Percentiles rank a stretch among this genome's conserved stretches.
phyloP scores from a whole-genome alignment of 1,140 invertebrate genomes.

The Nixonia krombeini region DNA sequence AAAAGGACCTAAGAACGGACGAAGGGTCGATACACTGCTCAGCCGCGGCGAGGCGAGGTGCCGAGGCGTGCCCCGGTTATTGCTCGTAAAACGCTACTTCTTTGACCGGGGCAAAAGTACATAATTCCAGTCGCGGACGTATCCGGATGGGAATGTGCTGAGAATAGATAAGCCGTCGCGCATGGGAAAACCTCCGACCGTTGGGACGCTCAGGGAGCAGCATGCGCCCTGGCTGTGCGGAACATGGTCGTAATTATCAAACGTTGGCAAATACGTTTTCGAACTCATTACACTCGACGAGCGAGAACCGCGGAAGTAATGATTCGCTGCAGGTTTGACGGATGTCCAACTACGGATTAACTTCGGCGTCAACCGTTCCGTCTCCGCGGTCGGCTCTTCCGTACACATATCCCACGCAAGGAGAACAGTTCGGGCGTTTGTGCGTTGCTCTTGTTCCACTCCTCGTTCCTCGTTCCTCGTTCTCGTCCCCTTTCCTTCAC shows the following conservation, averaged over 20 bases:
- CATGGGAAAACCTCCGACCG: constrained; percentile 3
- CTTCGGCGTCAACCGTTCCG: too few species aligned
- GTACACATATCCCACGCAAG: too few species aligned
- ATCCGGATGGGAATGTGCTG: constrained; percentile 9
- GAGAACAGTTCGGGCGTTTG: too few species aligned
- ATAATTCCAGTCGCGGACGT: constrained; percentile 34
- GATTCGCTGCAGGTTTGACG: too few species aligned
- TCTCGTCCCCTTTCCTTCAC: constrained; percentile 15
- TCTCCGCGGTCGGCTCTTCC: too few species aligned
- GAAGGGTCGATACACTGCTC: constrained; percentile 21
- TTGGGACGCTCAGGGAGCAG: too few species aligned
- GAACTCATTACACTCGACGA: not conserved
- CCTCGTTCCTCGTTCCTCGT: too few species aligned
- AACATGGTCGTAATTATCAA: constrained; percentile 7
- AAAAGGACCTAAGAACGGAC: constrained; percentile 24
- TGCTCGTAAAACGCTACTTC: constrained; percentile 50
- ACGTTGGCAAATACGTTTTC: constrained; percentile 4
- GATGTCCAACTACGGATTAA: too few species aligned
- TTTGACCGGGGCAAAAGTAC: constrained; percentile 43
- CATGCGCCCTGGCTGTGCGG: too few species aligned
- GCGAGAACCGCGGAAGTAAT: too few species aligned
- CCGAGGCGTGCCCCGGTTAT: constrained; percentile 47
- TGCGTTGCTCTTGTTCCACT: constrained; percentile 38
- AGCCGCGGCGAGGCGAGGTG: constrained; percentile 33
- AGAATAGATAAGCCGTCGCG: constrained; percentile 3